Evolutionary conservation across 2,113 vertebrate genomes (phyloP).

Genomic region (Arizona elegans): DNA sequence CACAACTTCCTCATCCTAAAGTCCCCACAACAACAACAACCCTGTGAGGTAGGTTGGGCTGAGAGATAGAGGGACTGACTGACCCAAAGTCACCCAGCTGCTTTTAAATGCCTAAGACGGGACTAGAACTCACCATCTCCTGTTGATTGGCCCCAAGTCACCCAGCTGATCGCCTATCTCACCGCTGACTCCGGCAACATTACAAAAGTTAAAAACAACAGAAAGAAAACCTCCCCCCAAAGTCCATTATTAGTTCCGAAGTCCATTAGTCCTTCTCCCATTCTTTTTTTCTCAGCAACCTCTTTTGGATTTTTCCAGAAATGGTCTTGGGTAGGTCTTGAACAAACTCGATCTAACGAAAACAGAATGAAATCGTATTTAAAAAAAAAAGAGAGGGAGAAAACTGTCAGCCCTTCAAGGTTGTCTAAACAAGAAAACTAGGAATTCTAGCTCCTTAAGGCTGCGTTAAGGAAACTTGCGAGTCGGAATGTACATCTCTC

Average conservation of each 20-base stretch:
- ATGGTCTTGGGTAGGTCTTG: conserved; percentile 56
- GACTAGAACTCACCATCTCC: too few species aligned
- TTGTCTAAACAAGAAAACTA: neutral
- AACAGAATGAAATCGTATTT: neutral
- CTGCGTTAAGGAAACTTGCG: neutral
- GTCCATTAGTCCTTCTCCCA: conserved; percentile 30
- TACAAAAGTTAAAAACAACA: neutral
- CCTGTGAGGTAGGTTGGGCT: too few species aligned
- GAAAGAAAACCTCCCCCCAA: neutral
- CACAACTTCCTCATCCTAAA: neutral
- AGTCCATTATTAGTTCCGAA: neutral
- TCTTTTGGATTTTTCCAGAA: conserved; percentile 63
- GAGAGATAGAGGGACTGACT: too few species aligned
- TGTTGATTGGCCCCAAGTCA: neutral
- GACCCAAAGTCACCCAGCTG: neutral
- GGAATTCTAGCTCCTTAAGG: neutral
- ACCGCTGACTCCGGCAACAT: neutral
- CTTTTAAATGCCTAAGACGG: too few species aligned
- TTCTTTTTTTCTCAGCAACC: conserved; percentile 55
- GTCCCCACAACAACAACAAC: too few species aligned
- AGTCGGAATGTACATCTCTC: neutral
- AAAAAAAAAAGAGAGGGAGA: neutral
- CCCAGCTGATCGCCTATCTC: neutral
- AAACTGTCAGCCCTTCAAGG: neutral
- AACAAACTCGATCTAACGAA: conserved; percentile 60